Base-by-base conservation (phyloP, 1,140 invertebrate species). In the Pogonomyrmex barbatus region DNA sequence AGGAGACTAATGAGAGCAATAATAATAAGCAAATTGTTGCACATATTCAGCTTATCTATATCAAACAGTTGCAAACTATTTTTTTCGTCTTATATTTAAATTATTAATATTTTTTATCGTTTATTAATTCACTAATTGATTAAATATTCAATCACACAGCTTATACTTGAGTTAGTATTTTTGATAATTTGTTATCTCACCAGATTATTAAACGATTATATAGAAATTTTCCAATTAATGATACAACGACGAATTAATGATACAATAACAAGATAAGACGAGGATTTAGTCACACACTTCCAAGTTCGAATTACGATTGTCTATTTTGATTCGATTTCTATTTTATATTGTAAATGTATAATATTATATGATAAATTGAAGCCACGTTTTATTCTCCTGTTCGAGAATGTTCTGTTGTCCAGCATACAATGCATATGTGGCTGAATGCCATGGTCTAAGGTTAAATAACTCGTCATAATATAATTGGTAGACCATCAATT, bases 381-480 rank as follows among this genome's bases (percentile, higher is more conserved):
- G 3, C 17, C 10, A 10, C 2, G 4, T 14, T 42, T 42, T 24
- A 14, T 60, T 4, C 1, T n/a, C 24, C n/a, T 62, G 2, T 6
- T 12, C 24, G 42, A 77, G 4, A 6, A 24, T 6, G 4, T 36
- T 14, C 36, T n/a, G 4, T 78, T 68, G 24, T 24, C 24, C 24
- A 24, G 24, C 24, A 24, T 24, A 24, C 24, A 24, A 24, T 24
- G 24, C 0, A 24, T 42, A 70, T 45, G 0, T n/a, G 33, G 56
- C 45, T 81, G 63, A 56, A 45, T 8, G 36, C 5, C 6, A 68
- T 4, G 12, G 54, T 1, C 36, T 54, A 79, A 79, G 36, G 63
- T 79, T 54, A 79, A 68, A 79, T 79, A 42, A 56, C 36, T 56
- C 12, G 39, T 79, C 10, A 33, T 14, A 9, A 39, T 9, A 12